Evolutionary conservation across 2,888 invertebrate genomes (phyloP), one percentile per base, ranked within the genome.

Genomic region (Leptothorax acervorum): DNA sequence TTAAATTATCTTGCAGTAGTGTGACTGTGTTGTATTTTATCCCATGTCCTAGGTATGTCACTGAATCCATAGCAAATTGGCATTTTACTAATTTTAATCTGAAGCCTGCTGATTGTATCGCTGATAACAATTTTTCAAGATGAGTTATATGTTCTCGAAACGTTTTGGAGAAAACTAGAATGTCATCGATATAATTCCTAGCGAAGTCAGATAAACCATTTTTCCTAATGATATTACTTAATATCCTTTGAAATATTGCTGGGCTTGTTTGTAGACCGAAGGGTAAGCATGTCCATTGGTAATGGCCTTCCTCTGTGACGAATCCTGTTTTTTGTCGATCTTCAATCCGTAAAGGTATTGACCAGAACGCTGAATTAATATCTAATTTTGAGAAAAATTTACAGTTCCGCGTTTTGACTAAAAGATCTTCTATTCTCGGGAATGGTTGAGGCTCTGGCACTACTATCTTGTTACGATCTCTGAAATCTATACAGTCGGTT

Each of bases 391-490:
- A 48, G 51, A 75, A 75, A 15, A 51, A 51, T 51, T 48, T 75
- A 23, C 74, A 75, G 0, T 60, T 28, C n/a, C 74, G 63, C 3
- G 60, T 62, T 28, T 62, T 63, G 0, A 28, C 31, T 9, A 75
- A 51, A 2, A 74, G 3, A 48, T 75, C 42, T 48, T 62, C 63
- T 23, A 75, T 75, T n/a, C 11, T 28, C 8, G 74, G 62, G 9
- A 74, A 74, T 3, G 74, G 74, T 28, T 74, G 74, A 28, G 74
- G 12, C 60, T 74, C 48, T 2, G 74, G 74, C 3, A 62, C 15
- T 6, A 74, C 51, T 0, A 74, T 74, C 28, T 74, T 74, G 23
- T 74, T 74, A 1, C 62, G 12, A 5, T 74, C 74, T 1, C 48
- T 45, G 18, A 74, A 73, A 23, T 73, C 60, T 18, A n/a, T 3